These are phyloP conservation scores for Pandion haliaetus DNA, from an alignment of 2,113 vertebrate species.

Conservation along the genomic window DNA sequence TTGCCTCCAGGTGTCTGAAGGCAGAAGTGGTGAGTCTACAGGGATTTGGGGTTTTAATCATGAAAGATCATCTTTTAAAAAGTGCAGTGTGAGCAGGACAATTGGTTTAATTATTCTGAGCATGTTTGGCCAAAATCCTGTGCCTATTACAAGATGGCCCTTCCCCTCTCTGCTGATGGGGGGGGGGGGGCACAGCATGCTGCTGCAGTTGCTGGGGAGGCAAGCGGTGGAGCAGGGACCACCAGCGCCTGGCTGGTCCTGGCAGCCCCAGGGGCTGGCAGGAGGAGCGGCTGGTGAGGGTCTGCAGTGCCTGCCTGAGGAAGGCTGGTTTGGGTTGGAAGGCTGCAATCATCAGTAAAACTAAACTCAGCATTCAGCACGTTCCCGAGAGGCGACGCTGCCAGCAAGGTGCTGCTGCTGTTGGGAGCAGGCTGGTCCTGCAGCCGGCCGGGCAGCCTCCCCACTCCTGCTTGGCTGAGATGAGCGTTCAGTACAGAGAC, in stretches of 20 bases:
- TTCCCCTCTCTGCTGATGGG: neutral
- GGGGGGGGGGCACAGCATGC: rapidly evolving
- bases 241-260: rapidly evolving
- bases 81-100: neutral
- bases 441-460: neutral
- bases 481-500: neutral
- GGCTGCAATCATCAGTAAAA: neutral
- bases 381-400: rapidly evolving
- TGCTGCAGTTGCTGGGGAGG: neutral
- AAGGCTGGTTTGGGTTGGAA: neutral
- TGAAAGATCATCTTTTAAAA: neutral
- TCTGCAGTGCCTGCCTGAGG: neutral
- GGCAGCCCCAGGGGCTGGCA: neutral
- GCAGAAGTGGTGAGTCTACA: neutral
- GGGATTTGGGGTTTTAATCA: neutral
- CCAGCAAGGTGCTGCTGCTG: neutral
- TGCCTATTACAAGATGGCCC: neutral
- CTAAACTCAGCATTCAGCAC: rapidly evolving
- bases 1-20: neutral
- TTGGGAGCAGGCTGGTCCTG: neutral
- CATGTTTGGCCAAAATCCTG: neutral
- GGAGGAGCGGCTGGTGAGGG: neutral
- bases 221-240: rapidly evolving
- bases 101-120: neutral
- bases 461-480: rapidly evolving